A percentile compares a stretch with the other conserved stretches of the same genome.
These are phyloP conservation scores for Stichodactyla helianthus DNA, from an alignment of 64 coral and sea anemone genomes.

Conservation along the genomic window DNA sequence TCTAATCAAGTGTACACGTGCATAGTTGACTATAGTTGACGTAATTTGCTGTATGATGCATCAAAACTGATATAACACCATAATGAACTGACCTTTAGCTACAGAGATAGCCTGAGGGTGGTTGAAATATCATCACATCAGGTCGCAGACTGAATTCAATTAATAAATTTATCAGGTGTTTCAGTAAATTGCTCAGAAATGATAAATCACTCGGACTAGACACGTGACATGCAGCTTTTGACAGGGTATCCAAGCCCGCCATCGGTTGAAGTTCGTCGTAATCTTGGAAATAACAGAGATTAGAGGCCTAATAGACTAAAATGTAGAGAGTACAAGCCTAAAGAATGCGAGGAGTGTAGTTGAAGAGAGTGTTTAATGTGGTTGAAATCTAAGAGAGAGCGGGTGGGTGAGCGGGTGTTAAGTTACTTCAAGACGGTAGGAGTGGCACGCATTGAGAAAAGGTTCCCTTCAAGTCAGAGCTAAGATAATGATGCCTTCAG, in stretches of 20 bases:
- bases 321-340: too few species aligned
- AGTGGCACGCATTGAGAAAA: too few species aligned
- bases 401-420: too few species aligned
- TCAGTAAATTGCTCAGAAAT: neutral
- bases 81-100: slow-evolving; percentile 1
- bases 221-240: neutral
- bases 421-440: too few species aligned
- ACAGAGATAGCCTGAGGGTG: neutral
- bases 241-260: neutral
- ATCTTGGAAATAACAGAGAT: neutral
- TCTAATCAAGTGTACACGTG: neutral
- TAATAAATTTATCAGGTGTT: neutral
- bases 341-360: neutral
- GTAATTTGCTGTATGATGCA: neutral
- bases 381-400: too few species aligned
- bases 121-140: neutral
- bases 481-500: too few species aligned
- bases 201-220: neutral
- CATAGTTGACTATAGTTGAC: neutral
- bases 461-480: too few species aligned
- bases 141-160: neutral
- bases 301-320: neutral
- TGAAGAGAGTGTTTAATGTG: neutral
- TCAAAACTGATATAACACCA: neutral
- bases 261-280: neutral